Base-by-base conservation (phyloP, 2,113 vertebrate genomes). In the Trogon surrucura region DNA sequence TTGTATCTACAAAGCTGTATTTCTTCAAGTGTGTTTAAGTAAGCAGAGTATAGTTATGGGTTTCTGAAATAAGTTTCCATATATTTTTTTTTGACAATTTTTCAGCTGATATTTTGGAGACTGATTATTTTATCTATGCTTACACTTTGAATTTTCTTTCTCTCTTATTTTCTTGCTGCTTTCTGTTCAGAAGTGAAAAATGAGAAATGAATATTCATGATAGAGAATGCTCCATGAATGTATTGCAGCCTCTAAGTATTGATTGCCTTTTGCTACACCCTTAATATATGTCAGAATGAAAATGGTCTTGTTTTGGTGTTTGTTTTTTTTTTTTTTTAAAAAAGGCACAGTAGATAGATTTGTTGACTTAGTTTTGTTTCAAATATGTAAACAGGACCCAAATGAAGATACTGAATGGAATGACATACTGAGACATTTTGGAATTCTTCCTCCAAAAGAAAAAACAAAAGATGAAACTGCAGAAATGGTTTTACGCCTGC, bases 361-460 rank as follows among this genome's bases (percentile, higher is more conserved):
- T 65, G 32, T 36, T 66, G 23, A 34, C 51, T 72, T 56, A 78
- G 38, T 91, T 67, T 65, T n/a, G 4, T 64, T 85, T 58, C 19
- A 19, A 53, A 61, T 77, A 26, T 53, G 71, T 64, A 73, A 88
- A 74, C 81, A 98, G 98, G 96, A 98, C 94, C 97, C 97, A 87
- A 97, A 98, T 82, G 97, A 98, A 98, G 98, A 97, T 71, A 98
- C 96, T 45, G 97, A 98, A 87, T 97, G 97, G 97, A 98, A 98
- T 88, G 98, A 98, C 18, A 89, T 96, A 78, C 84, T 95, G 56
- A 97, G 97, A 96, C 45, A 96, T 66, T 98, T 98, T 95, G 97
- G 97, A 78, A 97, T 98, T 94, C 94, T 98, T 93, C 97, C 97
- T 91, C 96, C 97, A 44, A 98, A 98, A 97, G 93, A 97, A 97